Evolutionary conservation across 2,888 invertebrate species (phyloP), one percentile per base, ranked within the genome.

Genomic region (Andrena marginata): DNA sequence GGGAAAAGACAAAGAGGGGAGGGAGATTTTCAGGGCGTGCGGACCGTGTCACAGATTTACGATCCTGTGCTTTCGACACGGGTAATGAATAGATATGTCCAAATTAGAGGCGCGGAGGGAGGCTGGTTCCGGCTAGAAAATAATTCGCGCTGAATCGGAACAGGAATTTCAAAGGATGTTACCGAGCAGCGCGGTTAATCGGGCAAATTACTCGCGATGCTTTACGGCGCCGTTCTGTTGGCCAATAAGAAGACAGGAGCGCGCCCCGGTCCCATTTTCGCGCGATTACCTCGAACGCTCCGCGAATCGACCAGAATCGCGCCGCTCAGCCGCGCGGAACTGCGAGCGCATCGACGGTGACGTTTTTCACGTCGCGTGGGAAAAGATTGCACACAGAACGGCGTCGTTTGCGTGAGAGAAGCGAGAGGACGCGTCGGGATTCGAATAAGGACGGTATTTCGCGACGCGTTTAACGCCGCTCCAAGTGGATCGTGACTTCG

Each of bases 61-160:
- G 79, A 79, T 23, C 59, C 29, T 33, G 73, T 81, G 79, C 64
- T 79, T 73, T 78, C 79, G 79, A 80, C 79, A 31, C 67, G 78
- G 72, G 63, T 80, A 80, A 80, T 68, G 80, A 80, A 80, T 78
- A 80, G 80, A 78, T 73, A 69, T 56, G 63, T 69, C 48, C 23
- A 69, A 80, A 80, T 80, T 80, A 80, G 78, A 64, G 6, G 56
- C 3, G 7, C 54, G 42, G 68, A 10, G 23, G 6, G 42, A 4
- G 26, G 59, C 54, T 16, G 42, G 42, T 42, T 16, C 16, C 42
- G 23, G 20, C 71, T 64, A 31, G 80, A 68, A 79, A 81, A 80
- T 73, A 79, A 73, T 81, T 72, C 56, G 33, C 31, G 56, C 65
- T 20, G 31, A 78, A 73, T 51, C 54, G 68, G 77, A 59, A 54